A percentile compares a stretch with the other conserved stretches of the same genome.
phyloP scores from a whole-genome alignment of 1,140 invertebrate species.

The Calliopsis andreniformis region DNA sequence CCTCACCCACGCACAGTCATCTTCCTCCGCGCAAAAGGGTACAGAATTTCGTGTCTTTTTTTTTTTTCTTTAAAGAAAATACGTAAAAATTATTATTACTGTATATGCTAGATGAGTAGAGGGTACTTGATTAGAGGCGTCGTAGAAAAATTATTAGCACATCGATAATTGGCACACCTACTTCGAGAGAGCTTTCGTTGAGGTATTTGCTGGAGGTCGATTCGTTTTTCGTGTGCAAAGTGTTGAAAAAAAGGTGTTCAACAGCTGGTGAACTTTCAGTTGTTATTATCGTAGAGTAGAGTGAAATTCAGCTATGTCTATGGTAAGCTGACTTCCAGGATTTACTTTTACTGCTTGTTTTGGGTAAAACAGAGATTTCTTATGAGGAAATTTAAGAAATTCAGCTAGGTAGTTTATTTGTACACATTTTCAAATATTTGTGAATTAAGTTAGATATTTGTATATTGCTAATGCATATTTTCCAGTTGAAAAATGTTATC shows the following conservation, averaged over 20 bases:
- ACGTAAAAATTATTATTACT: neutral
- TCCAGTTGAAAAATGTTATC: no score
- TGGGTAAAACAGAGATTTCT: no score
- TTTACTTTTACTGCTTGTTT: no score
- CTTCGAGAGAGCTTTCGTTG: slow-evolving; percentile 6
- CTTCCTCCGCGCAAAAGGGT: slow-evolving; percentile 17
- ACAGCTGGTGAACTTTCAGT: neutral
- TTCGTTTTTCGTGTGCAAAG: no score
- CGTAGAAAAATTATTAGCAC: slow-evolving; percentile 47
- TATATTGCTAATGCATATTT: no score
- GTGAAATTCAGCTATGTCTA: no score
- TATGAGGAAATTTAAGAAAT: no score
- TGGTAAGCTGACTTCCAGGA: no score
- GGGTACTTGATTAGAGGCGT: neutral
- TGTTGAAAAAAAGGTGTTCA: neutral
- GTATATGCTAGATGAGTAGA: neutral
- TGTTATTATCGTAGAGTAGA: neutral
- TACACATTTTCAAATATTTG: no score
- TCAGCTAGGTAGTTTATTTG: no score
- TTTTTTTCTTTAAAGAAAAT: neutral
- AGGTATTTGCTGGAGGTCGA: neutral
- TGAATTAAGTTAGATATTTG: no score
- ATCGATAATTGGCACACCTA: slow-evolving; percentile 29
- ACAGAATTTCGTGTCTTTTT: slow-evolving; percentile 37
- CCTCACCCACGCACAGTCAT: slow-evolving; percentile 23